Percentiles rank a stretch among this genome's conserved stretches.
phyloP scores from a whole-genome alignment of 2,113 vertebrate genomes.

The Laterallus jamaicensis region DNA sequence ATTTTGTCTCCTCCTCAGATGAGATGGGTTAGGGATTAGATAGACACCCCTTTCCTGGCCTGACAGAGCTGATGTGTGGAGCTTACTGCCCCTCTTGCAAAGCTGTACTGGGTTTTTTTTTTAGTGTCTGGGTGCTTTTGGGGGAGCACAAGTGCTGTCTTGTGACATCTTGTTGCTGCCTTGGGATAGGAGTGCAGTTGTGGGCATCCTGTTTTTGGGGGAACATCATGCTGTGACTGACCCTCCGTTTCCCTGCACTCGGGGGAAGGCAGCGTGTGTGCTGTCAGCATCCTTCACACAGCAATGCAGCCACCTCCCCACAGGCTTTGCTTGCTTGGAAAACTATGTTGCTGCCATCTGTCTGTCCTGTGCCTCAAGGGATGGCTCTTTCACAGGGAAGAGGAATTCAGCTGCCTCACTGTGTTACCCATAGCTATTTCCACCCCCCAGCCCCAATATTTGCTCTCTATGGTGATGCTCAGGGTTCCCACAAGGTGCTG shows the following conservation, averaged over 20 bases:
- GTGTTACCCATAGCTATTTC: not conserved
- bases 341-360: not conserved
- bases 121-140: not conserved
- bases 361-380: not conserved
- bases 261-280: not conserved
- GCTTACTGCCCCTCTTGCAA: not conserved
- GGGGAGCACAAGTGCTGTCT: not conserved
- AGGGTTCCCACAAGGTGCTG: not conserved
- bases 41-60: not conserved
- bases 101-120: not conserved
- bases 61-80: not conserved
- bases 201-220: fast-evolving
- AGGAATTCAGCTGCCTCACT: not conserved
- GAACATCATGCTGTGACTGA: fast-evolving
- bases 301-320: not conserved
- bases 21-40: not conserved
- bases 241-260: fast-evolving
- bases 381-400: not conserved
- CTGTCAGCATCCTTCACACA: not conserved
- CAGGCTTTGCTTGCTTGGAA: not conserved
- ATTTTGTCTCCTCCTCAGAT: not conserved
- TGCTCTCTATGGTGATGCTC: not conserved
- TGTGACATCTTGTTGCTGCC: fast-evolving
- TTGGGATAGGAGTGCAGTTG: not conserved
- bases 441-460: not conserved